phyloP scores from a whole-genome alignment of 2,888 invertebrate genomes.

The Drosophila histrio region DNA sequence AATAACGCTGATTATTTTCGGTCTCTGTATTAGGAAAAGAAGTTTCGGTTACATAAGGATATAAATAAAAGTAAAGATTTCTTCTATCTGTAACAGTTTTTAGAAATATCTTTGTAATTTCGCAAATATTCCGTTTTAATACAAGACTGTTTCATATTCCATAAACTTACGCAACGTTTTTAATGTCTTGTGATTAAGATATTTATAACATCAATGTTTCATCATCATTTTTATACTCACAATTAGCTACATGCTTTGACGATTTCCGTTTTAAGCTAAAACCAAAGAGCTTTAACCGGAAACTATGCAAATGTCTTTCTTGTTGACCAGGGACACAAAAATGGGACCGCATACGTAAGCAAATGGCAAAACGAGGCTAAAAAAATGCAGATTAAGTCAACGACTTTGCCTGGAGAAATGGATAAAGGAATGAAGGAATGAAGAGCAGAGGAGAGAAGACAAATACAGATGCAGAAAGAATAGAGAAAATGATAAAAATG shows the following conservation, averaged over 20 bases:
- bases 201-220: neutral
- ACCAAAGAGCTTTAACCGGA: slow-evolving; percentile 12
- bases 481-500: slow-evolving; percentile 46
- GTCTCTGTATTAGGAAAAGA: too few relatives aligned
- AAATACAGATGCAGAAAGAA: slow-evolving; percentile 1
- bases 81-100: too few relatives aligned
- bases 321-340: slow-evolving; percentile 50
- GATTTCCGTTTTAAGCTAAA: slow-evolving; percentile 1
- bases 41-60: too few relatives aligned
- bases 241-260: slow-evolving; percentile 14
- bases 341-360: slow-evolving; percentile 39
- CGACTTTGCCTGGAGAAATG: slow-evolving; percentile 44
- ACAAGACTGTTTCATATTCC: too few relatives aligned
- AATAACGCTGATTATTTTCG: too few relatives aligned
- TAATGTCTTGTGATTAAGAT: neutral
- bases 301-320: slow-evolving; percentile 55
- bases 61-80: too few relatives aligned
- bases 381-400: slow-evolving; percentile 75
- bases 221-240: neutral
- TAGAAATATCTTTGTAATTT: too few relatives aligned
- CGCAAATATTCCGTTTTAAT: too few relatives aligned
- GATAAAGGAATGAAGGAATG: neutral
- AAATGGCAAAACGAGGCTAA: slow-evolving; percentile 27
- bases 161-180: too few relatives aligned
- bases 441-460: neutral